Base-by-base conservation (phyloP, 2,888 invertebrate genomes). In the Cylindroiulus punctatus region DNA sequence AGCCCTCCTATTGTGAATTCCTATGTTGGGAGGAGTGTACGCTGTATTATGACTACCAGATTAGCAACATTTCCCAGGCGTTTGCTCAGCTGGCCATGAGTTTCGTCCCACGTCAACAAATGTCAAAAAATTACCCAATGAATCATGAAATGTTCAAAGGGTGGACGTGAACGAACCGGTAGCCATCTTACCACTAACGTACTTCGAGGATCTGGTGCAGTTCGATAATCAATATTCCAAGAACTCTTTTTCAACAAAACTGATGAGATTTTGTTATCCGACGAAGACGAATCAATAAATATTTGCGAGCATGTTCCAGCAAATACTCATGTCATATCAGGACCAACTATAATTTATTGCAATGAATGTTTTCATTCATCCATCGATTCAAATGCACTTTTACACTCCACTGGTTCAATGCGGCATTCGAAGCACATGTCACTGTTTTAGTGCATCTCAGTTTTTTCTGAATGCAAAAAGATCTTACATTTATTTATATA, bases 1-100 rank as follows among this genome's bases (percentile, higher is more conserved):
- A 32, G 30, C 76, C 76, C 76, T 30, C 30, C 30, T 76, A 76
- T 76, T 30, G 30, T 76, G 30, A 76, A 76, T 76, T 76, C 76
- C 76, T 8, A 30, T 17, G 76, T 30, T 76, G 30, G 76, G 76
- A 65, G 65, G 65, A 76, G 76, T 76, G 17, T 14, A 76, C 30
- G 32, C 32, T 4, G n/a, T n/a, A 65, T 26, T 65, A 76, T 17
- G 76, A 76, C 76, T 76, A 76, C 30, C 12, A 30, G 30, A 76
- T 76, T 76, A 76, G 30, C 30, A 65, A 65, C 65, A 65, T 65
- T 65, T 65, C 26, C 36, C 36, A 44, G 76, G 30, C 12, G 30
- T 76, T 30, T 76, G 76, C 17, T 30, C 26, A 32, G 76, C 32
- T 30, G 76, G 30, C 76, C 76, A 76, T 76, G 76, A 76, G 76